These are phyloP conservation scores for Heliconius ethilla DNA, from an alignment of 2,888 invertebrate genomes.

Conservation along the genomic window DNA sequence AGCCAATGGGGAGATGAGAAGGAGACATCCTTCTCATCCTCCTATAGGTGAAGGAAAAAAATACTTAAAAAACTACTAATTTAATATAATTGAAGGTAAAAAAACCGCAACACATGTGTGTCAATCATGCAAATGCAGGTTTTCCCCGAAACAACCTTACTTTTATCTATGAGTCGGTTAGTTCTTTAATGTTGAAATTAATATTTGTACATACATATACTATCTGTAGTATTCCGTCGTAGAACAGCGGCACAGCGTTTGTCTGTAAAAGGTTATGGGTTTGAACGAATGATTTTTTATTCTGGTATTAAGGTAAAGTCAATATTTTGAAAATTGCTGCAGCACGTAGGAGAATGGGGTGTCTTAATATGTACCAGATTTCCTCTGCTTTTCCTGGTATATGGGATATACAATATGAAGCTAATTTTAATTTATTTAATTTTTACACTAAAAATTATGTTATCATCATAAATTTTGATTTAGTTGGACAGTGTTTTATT, in stretches of 20 bases:
- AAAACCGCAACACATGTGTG: slow-evolving; percentile 46
- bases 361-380: neutral
- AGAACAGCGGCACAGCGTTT: too few relatives aligned
- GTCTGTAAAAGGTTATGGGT: neutral
- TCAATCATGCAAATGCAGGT: slow-evolving; percentile 47
- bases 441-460: too few relatives aligned
- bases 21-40: neutral
- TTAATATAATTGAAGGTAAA: slow-evolving; percentile 36
- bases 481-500: too few relatives aligned
- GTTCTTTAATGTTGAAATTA: slow-evolving; percentile 5
- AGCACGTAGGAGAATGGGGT: neutral
- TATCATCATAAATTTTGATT: too few relatives aligned
- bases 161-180: slow-evolving; percentile 10
- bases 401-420: neutral
- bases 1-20: too few relatives aligned
- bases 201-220: neutral
- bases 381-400: neutral
- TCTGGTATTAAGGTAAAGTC: neutral
- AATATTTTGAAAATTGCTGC: neutral
- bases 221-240: too few relatives aligned
- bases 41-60: neutral
- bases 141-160: slow-evolving; percentile 29
- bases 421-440: neutral
- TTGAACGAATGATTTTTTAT: neutral
- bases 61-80: neutral